Evolutionary conservation across 2,888 invertebrate genomes (phyloP).

Genomic region (Ceramica pisi): DNA sequence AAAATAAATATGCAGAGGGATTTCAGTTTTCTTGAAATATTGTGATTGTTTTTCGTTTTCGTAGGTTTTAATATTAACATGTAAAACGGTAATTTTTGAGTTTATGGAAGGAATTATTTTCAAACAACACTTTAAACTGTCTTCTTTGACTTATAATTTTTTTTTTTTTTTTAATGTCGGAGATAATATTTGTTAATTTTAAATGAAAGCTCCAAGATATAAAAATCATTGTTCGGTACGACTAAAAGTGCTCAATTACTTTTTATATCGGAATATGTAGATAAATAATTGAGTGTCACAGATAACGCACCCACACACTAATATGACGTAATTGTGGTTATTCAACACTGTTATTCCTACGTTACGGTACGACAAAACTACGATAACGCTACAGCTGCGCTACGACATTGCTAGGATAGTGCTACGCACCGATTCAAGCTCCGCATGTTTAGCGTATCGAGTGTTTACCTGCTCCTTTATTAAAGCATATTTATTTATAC

Average conservation of each 20-base stretch:
- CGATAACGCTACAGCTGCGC: not conserved
- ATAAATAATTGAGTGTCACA: conserved; percentile 8
- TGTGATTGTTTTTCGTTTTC: conserved; percentile 7
- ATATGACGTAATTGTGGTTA: conserved; percentile 1
- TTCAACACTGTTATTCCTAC: not conserved
- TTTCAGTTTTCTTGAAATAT: conserved; percentile 34
- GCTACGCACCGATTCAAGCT: not conserved
- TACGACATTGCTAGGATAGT: conserved; percentile 10
- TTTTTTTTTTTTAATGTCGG: no score
- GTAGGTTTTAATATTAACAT: not conserved
- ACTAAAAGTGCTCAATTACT: not conserved
- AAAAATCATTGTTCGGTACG: not conserved
- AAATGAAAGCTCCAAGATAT: not conserved
- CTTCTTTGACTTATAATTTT: no score
- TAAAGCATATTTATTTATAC: not conserved
- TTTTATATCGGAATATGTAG: not conserved
- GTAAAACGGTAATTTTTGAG: not conserved
- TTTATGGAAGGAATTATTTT: no score
- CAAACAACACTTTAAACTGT: no score
- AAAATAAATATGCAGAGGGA: conserved; percentile 39
- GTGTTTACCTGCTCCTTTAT: not conserved
- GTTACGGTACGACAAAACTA: not conserved
- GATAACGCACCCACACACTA: conserved; percentile 10
- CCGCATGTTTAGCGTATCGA: not conserved
- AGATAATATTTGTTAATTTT: no score